phyloP scores from a whole-genome alignment of 2,113 vertebrate genomes.

The Pseudorasbora parva region DNA sequence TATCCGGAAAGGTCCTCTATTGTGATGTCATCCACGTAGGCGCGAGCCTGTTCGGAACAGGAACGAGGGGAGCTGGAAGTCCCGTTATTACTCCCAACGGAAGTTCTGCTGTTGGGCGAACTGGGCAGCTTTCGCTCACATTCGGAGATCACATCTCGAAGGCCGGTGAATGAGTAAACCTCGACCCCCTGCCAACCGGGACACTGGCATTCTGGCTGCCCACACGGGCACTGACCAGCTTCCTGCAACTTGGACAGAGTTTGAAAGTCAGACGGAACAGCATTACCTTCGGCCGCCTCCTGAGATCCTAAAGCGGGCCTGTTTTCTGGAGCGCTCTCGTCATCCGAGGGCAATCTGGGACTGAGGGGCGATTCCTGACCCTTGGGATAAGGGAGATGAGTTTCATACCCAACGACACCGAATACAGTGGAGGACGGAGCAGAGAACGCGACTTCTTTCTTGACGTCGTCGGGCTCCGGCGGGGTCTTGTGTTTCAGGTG shows the following conservation, averaged over 20 bases:
- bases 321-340: constrained; percentile 48
- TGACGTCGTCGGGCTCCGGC: constrained; percentile 68
- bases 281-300: not conserved
- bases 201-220: constrained; percentile 75
- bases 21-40: constrained; percentile 94
- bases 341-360: constrained; percentile 28
- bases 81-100: constrained; percentile 41
- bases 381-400: constrained; percentile 59
- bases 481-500: constrained; percentile 82
- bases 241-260: constrained; percentile 80
- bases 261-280: constrained; percentile 82
- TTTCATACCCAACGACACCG: constrained; percentile 64
- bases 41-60: constrained; percentile 94
- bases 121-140: constrained; percentile 75
- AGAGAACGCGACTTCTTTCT: constrained; percentile 69
- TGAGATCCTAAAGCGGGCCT: constrained; percentile 34
- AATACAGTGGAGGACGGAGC: constrained; percentile 68
- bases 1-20: constrained; percentile 98
- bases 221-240: constrained; percentile 63
- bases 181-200: constrained; percentile 87
- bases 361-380: constrained; percentile 47
- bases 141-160: constrained; percentile 83
- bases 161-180: constrained; percentile 94
- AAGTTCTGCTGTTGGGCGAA: constrained; percentile 82
- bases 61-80: constrained; percentile 86